Evolutionary conservation across 37 sponge, comb jelly and placozoan genomes (phyloP), one percentile per base, ranked within the genome.

Genomic region (Sycon ciliatum): DNA sequence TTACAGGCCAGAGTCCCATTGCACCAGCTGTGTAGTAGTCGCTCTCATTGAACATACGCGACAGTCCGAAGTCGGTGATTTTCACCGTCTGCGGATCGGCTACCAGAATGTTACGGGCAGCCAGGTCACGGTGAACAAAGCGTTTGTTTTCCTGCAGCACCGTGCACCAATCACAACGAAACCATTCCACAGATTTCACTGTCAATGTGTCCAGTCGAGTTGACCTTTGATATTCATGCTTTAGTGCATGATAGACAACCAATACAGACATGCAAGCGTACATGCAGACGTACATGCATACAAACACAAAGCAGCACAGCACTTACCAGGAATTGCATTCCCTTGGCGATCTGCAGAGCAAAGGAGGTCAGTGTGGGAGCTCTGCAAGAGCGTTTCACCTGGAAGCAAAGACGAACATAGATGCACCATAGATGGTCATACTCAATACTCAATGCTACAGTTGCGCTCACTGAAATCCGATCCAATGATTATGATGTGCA

Each of bases 251-350:
- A n/a, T n/a, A n/a, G n/a, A n/a, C n/a, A n/a, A n/a, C n/a, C n/a
- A n/a, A n/a, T n/a, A n/a, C n/a, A n/a, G n/a, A n/a, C n/a, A n/a
- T n/a, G n/a, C n/a, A n/a, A n/a, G n/a, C n/a, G n/a, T n/a, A n/a
- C n/a, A n/a, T n/a, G n/a, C n/a, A n/a, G n/a, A n/a, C n/a, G n/a
- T n/a, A n/a, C n/a, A n/a, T n/a, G n/a, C n/a, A n/a, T n/a, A n/a
- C n/a, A n/a, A n/a, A n/a, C n/a, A n/a, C n/a, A 46, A 46, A 46
- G 53, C 18, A 46, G 29, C 7, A 26, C 7, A 9, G 63, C 11
- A 60, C n/a, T n/a, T 60, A 60, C 63, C 63, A 60, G 16, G 16
- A n/a, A 60, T n/a, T 11, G 7, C 63, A 60, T 60, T 60, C 63
- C 63, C n/a, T 9, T 60, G 22, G 63, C 63, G 16, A 60, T 60